Conservation (phyloP, 2,888 invertebrate species). For the Pachydiplax longipennis region DNA sequence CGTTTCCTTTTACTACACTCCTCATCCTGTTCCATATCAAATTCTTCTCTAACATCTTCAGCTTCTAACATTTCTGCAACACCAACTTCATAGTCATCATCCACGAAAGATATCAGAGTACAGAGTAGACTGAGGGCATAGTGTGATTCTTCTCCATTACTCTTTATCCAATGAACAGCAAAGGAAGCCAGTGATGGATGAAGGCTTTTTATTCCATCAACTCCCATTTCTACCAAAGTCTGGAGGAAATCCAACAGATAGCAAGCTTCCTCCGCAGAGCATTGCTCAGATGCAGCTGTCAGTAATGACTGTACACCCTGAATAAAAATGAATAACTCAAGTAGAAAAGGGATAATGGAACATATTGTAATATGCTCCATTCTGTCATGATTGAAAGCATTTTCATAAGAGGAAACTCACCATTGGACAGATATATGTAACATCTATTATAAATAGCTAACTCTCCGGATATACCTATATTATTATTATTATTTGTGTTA, state of each 20-base stretch:
- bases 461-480: too few species aligned
- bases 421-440: too few species aligned
- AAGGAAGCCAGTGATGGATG: constrained; percentile 60
- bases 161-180: constrained; percentile 62
- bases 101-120: neutral
- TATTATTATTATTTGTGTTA: too few species aligned
- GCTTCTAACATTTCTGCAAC: neutral
- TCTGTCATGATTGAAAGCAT: too few species aligned
- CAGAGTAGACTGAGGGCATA: constrained; percentile 23
- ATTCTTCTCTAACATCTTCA: neutral
- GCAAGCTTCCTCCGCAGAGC: constrained; percentile 62
- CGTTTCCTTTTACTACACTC: neutral
- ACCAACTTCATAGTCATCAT: neutral
- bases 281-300: constrained; percentile 50
- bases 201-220: constrained; percentile 58
- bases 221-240: constrained; percentile 60
- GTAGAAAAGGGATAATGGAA: too few species aligned
- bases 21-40: neutral
- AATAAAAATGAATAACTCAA: neutral
- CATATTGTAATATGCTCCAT: too few species aligned
- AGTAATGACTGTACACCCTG: constrained; percentile 46
- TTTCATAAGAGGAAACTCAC: too few species aligned
- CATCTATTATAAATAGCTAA: too few species aligned
- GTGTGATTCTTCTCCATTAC: constrained; percentile 1
- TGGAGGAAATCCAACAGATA: constrained; percentile 64